These are phyloP conservation scores for Drepanosiphum platanoidis DNA, from an alignment of 2,888 invertebrate species.

Conservation along the genomic window DNA sequence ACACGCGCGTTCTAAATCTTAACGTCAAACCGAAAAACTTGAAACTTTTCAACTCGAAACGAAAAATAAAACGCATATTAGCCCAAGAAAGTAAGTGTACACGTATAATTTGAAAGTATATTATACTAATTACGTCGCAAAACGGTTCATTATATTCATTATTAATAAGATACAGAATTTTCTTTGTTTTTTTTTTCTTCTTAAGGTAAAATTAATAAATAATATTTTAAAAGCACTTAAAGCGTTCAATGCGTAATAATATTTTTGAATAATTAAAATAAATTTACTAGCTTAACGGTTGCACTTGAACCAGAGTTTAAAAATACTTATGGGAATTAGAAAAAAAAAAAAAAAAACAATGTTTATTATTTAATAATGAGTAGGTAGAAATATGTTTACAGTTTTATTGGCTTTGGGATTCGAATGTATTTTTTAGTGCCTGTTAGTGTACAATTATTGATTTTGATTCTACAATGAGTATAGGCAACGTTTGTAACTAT, in stretches of 20 bases:
- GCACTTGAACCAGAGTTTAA: background rate
- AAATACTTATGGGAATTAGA: background rate
- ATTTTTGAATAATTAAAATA: slow-evolving; percentile 3
- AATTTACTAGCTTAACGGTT: background rate
- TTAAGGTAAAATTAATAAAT: background rate
- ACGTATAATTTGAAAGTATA: background rate
- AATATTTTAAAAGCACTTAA: background rate
- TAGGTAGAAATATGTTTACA: too few relatives aligned
- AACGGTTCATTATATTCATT: too few relatives aligned
- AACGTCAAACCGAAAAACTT: background rate
- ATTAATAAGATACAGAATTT: background rate
- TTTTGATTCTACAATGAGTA: too few relatives aligned
- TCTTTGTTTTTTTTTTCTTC: background rate
- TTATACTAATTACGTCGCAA: background rate
- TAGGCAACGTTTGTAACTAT: too few relatives aligned
- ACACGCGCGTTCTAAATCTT: background rate
- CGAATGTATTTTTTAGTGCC: too few relatives aligned
- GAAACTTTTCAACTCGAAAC: background rate
- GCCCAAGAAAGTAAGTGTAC: background rate
- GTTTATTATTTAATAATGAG: too few relatives aligned
- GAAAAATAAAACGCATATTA: slow-evolving; percentile 1
- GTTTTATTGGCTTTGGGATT: too few relatives aligned
- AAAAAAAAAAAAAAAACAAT: too few relatives aligned
- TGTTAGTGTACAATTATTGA: too few relatives aligned
- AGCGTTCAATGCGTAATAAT: background rate